Base-by-base conservation (phyloP, 2,113 vertebrate genomes). In the Herpailurus yagouaroundi region DNA sequence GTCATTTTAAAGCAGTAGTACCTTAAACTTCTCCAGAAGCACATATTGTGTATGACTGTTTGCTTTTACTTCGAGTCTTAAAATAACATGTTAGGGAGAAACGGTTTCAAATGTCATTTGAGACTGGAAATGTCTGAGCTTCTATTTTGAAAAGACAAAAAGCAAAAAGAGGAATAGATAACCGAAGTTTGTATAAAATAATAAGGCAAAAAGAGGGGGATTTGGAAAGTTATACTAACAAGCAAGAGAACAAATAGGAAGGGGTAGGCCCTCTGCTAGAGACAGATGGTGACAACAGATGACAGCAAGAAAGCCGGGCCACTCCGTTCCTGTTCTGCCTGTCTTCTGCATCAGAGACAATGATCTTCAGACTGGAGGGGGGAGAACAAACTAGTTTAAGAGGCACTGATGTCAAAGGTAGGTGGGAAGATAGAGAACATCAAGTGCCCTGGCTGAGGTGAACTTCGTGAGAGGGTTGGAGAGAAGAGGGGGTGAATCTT, bases 241-340 rank as follows among this genome's bases (percentile, higher is more conserved):
- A 95, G 55, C 38, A 87, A 83, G 86, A 86, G 79, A 93, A 96
- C 60, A 86, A 93, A 85, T 41, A 92, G 83, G 31, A 95, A 91
- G 19, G 41, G 55, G 68, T n/a, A 81, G 79, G 41, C 79, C 73
- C 68, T 97, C 88, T 97, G 94, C 80, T 94, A 84, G 76, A 97
- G 79, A 96, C 97, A 97, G 94, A 96, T 96, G 95, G 96, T 23
- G 66, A 79, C 86, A 94, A 83, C 85, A 97, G 91, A 97, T 0
- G 23, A 96, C 41, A 74, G 31, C 69, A 80, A 81, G 77, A 83
- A 93, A 94, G 81, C 82, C 84, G 87, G 74, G 89, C 71, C 48
- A 86, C 41, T 95, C 12, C 0, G 64, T 96, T 89, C 85, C 74
- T 64, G 21, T 84, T 85, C 68, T 86, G 88, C n/a, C 73, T 91